These are phyloP conservation scores for Catharus ustulatus DNA, from an alignment of 2,797 vertebrate species.

Conservation along the genomic window DNA sequence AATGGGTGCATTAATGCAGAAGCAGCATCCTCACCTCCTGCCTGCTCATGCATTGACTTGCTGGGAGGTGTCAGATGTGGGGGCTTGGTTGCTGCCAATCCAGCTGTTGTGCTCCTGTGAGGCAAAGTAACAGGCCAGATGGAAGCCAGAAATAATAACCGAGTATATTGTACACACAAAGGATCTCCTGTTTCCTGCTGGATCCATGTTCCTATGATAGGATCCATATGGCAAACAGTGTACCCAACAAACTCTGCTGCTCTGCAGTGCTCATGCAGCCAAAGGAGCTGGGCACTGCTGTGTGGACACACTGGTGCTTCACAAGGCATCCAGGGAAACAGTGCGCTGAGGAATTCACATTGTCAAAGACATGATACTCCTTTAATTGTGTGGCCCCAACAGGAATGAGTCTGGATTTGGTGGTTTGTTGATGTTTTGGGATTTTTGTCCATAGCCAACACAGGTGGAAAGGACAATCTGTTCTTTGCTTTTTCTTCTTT, in stretches of 20 bases:
- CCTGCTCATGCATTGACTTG: not conserved
- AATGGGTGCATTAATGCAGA: not conserved
- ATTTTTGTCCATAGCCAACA: not conserved
- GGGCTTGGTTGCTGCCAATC: not conserved
- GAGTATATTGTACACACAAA: not conserved
- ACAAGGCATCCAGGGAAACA: not conserved
- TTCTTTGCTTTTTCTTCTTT: slow-evolving; percentile 39
- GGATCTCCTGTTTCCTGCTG: slow-evolving; percentile 14
- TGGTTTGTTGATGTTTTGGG: not conserved
- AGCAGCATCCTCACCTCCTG: not conserved
- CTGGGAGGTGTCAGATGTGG: not conserved
- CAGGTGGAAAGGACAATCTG: slow-evolving; percentile 44
- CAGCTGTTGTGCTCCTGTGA: slow-evolving; percentile 33
- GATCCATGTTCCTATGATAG: not conserved
- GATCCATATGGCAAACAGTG: not conserved
- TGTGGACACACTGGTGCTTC: not conserved
- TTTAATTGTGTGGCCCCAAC: not conserved
- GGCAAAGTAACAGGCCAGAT: not conserved
- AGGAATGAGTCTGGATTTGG: not conserved
- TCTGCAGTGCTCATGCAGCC: not conserved
- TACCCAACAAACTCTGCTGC: not conserved
- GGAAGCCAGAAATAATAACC: slow-evolving; percentile 10
- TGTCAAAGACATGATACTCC: not conserved
- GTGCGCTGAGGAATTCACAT: rapidly evolving
- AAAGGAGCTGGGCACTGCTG: not conserved